These are phyloP conservation scores for Babyrousa celebensis DNA, from an alignment of 2,797 vertebrate species.

Conservation along the genomic window DNA sequence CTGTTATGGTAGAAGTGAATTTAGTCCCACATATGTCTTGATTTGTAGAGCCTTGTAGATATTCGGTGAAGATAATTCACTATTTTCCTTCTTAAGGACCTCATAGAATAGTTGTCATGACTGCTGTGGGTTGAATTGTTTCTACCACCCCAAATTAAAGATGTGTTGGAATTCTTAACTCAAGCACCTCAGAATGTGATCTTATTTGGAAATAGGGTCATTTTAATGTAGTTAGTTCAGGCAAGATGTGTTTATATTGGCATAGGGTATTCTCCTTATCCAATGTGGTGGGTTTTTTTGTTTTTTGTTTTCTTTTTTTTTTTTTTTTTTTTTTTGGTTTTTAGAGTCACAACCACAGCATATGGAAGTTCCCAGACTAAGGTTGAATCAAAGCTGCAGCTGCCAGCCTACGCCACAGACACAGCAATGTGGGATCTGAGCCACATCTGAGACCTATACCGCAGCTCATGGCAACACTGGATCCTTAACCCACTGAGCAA, in stretches of 20 bases:
- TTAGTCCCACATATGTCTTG: neutral
- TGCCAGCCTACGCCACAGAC: too few species aligned
- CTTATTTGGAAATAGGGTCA: neutral
- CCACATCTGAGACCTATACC: too few species aligned
- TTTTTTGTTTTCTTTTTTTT: too few species aligned
- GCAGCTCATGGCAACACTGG: too few species aligned
- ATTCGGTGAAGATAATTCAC: neutral
- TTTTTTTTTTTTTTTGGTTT: too few species aligned
- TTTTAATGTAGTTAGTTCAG: neutral
- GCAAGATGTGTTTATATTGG: neutral
- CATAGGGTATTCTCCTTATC: neutral
- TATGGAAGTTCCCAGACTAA: too few species aligned
- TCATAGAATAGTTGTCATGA: neutral
- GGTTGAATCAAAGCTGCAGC: too few species aligned
- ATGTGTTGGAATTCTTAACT: neutral
- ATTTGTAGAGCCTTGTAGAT: neutral
- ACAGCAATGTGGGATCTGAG: too few species aligned
- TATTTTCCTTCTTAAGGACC: neutral
- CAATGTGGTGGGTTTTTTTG: too few species aligned
- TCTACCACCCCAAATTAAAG: neutral
- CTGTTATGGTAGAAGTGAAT: slow-evolving; percentile 6
- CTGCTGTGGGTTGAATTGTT: neutral
- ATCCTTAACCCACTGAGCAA: too few species aligned
- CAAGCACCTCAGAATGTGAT: neutral
- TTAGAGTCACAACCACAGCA: too few species aligned